Percentiles rank a stretch among this genome's conserved stretches.
These are phyloP conservation scores for Sarcophaga caerulescens DNA, from an alignment of 2,888 invertebrate species.

Conservation along the genomic window DNA sequence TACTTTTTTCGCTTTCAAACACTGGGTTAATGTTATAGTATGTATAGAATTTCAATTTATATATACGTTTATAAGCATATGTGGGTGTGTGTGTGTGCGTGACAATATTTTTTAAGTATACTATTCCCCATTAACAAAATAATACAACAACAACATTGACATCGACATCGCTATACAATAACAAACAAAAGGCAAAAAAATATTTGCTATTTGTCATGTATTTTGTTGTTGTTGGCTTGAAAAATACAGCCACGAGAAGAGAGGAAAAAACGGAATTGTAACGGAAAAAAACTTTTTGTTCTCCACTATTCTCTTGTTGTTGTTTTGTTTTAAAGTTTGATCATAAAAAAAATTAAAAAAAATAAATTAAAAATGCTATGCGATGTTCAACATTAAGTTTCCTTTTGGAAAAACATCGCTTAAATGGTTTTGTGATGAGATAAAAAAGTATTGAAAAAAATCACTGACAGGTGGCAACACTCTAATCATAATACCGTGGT, in stretches of 20 bases:
- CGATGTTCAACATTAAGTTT: conserved; percentile 35
- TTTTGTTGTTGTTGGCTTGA: conserved; percentile 24
- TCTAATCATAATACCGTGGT: too few relatives aligned
- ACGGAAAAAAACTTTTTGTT: conserved; percentile 10
- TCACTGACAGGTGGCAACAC: too few relatives aligned
- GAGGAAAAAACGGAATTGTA: not conserved
- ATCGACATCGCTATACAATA: conserved; percentile 9
- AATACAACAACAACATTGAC: conserved; percentile 18
- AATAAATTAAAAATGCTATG: conserved; percentile 54
- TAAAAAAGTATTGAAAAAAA: not conserved
- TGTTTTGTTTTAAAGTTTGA: conserved; percentile 22
- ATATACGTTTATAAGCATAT: conserved; percentile 1
- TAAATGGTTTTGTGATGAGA: conserved; percentile 50
- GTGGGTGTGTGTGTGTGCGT: not conserved
- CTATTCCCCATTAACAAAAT: conserved; percentile 30
- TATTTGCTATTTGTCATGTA: conserved; percentile 38
- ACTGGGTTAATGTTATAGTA: conserved; percentile 50
- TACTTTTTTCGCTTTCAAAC: conserved; percentile 20
- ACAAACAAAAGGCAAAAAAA: conserved; percentile 7
- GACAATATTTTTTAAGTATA: conserved; percentile 36
- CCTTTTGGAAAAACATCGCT: conserved; percentile 24
- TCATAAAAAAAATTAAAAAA: conserved; percentile 33
- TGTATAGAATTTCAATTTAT: conserved; percentile 23
- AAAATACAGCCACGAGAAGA: too few relatives aligned
- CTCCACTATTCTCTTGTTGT: not conserved